Evolutionary conservation across 1,140 invertebrate genomes (phyloP).

Genomic region (Apis cerana): DNA sequence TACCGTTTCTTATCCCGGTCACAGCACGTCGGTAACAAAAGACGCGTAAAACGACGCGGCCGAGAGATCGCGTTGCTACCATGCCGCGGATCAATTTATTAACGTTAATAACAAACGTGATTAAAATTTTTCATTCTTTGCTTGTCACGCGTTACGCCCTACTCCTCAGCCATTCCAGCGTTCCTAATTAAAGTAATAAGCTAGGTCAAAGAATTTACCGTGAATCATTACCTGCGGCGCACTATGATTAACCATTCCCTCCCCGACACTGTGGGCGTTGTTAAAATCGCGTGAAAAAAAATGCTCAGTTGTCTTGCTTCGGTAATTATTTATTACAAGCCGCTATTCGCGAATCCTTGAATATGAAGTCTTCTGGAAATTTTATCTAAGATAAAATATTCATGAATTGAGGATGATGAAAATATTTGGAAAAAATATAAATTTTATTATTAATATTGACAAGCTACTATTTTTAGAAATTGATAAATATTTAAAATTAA

Average conservation of each 20-base stretch:
- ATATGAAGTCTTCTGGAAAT: not conserved
- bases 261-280: not conserved
- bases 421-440: not conserved
- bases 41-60: slow-evolving; percentile 1
- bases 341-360: slow-evolving; percentile 15
- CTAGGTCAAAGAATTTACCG: slow-evolving; percentile 52
- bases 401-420: not conserved
- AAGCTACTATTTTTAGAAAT: too few relatives aligned
- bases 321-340: slow-evolving; percentile 44
- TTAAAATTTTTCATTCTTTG: slow-evolving; percentile 26
- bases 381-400: not conserved
- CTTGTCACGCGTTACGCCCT: slow-evolving; percentile 34
- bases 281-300: slow-evolving; percentile 44
- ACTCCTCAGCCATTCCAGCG: not conserved
- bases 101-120: slow-evolving; percentile 46
- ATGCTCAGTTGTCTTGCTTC: slow-evolving; percentile 34
- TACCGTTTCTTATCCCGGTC: not conserved
- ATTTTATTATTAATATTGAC: not conserved
- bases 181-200: slow-evolving; percentile 48
- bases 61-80: not conserved
- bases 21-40: slow-evolving; percentile 31
- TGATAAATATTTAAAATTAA: not conserved
- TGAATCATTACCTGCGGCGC: slow-evolving; percentile 38
- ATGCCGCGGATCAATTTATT: slow-evolving; percentile 39
- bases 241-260: slow-evolving; percentile 19